These are phyloP conservation scores for Antennarius striatus DNA, from an alignment of 2,113 vertebrate genomes.

Conservation along the genomic window DNA sequence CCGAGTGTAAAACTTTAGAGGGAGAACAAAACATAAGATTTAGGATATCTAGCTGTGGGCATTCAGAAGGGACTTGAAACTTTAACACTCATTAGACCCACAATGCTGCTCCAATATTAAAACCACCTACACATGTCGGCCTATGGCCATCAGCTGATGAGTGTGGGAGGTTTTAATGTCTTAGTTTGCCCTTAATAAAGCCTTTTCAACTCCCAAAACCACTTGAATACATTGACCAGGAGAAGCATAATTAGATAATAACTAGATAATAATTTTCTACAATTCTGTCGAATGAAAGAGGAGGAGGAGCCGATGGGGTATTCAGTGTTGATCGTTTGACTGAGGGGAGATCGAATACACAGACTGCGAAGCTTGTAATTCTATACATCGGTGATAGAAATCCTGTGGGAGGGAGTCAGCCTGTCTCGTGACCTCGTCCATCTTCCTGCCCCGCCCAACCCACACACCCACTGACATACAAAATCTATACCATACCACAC, in stretches of 20 bases:
- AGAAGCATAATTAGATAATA: not conserved
- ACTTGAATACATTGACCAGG: not conserved
- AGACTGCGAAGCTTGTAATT: slow-evolving; percentile 48
- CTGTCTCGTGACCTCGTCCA: slow-evolving; percentile 40
- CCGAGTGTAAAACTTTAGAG: not conserved
- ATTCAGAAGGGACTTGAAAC: no score
- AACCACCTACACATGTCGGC: slow-evolving; percentile 30
- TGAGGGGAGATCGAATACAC: slow-evolving; percentile 4
- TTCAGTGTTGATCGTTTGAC: slow-evolving; percentile 10
- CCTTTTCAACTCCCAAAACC: slow-evolving; percentile 15
- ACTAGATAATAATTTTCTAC: no score
- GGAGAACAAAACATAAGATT: not conserved
- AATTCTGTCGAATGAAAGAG: not conserved
- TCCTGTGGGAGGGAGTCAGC: slow-evolving; percentile 51
- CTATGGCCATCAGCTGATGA: slow-evolving; percentile 22
- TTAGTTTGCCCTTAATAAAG: slow-evolving; percentile 27
- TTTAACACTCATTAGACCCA: not conserved
- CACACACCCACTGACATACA: slow-evolving; percentile 12
- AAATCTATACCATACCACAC: not conserved
- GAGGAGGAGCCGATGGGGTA: not conserved
- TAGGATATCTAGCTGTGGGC: slow-evolving; percentile 1
- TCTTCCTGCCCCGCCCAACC: slow-evolving; percentile 37
- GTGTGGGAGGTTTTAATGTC: slow-evolving; percentile 36
- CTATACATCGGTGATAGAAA: slow-evolving; percentile 48
- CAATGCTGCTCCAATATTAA: slow-evolving; percentile 24